Evolutionary conservation across 2,797 vertebrate genomes (phyloP).

Genomic region (Chelonia mydas): DNA sequence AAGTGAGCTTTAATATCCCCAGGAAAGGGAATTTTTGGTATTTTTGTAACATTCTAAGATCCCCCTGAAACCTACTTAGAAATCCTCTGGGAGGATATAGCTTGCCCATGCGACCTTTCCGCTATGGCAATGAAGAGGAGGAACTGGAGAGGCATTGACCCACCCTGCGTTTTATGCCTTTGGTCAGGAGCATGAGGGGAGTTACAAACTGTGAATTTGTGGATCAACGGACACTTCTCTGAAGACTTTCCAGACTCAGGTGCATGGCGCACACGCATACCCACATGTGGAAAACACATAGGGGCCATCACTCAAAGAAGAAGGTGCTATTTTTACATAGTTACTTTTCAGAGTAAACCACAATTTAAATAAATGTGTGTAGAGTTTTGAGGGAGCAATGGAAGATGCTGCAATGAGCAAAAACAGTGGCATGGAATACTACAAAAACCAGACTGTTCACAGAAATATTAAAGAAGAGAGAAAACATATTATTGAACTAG

Average conservation of each 20-base stretch:
- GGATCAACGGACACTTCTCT: neutral
- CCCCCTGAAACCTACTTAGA: neutral
- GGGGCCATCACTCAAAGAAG: neutral
- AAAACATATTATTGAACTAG: neutral
- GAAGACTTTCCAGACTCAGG: neutral
- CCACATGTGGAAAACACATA: neutral
- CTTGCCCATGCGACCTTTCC: neutral
- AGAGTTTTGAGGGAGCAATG: neutral
- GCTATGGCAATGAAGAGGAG: neutral
- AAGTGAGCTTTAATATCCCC: neutral
- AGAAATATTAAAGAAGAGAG: neutral
- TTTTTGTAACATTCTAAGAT: neutral
- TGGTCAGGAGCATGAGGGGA: neutral
- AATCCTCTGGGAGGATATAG: neutral
- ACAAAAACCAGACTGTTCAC: neutral
- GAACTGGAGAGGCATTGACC: neutral
- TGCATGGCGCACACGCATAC: neutral
- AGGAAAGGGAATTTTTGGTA: neutral
- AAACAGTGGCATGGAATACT: neutral
- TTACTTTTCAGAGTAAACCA: neutral
- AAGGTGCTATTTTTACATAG: fast-evolving
- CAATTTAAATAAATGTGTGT: neutral
- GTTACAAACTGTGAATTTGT: neutral
- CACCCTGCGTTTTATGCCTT: neutral
- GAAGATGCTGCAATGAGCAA: neutral